Percentiles rank a stretch among this genome's conserved stretches.
phyloP scores from a whole-genome alignment of 2,888 invertebrate genomes.

The Pomacea canaliculata region DNA sequence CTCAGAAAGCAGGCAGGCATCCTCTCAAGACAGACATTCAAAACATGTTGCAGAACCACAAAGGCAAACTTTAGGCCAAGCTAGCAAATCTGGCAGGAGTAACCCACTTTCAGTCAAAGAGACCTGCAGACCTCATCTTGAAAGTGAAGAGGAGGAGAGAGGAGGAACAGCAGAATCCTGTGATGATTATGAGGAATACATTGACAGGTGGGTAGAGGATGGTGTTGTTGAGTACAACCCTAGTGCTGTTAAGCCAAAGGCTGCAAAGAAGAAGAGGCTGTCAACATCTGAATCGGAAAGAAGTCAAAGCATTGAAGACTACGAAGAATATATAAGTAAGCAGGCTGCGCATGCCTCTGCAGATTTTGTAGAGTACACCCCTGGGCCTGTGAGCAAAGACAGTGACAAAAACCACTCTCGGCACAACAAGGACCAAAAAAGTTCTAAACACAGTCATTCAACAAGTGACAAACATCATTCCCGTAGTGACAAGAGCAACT shows the following conservation, averaged over 20 bases:
- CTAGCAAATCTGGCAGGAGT: neutral
- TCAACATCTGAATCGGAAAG: neutral
- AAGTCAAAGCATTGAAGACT: conserved; percentile 12
- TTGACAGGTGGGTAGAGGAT: conserved; percentile 14
- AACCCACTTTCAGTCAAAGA: neutral
- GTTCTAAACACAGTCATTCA: neutral
- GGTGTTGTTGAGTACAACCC: conserved; percentile 18
- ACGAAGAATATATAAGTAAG: conserved; percentile 10
- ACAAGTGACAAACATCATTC: neutral
- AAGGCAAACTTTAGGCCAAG: neutral
- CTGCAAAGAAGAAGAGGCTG: neutral
- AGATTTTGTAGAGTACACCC: conserved; percentile 18
- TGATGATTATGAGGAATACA: conserved; percentile 20
- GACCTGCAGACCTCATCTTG: neutral
- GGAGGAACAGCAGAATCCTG: neutral
- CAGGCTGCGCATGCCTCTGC: neutral
- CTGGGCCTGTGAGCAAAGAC: neutral
- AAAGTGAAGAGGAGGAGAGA: neutral
- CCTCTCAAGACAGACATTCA: neutral
- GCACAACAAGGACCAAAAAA: conserved; percentile 1
- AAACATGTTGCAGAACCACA: neutral
- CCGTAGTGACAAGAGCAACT: too few relatives aligned
- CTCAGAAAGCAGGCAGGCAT: neutral
- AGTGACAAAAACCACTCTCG: neutral
- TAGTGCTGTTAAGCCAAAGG: neutral